Conservation (phyloP, 2,113 vertebrate species). For the Hydropotes inermis region DNA sequence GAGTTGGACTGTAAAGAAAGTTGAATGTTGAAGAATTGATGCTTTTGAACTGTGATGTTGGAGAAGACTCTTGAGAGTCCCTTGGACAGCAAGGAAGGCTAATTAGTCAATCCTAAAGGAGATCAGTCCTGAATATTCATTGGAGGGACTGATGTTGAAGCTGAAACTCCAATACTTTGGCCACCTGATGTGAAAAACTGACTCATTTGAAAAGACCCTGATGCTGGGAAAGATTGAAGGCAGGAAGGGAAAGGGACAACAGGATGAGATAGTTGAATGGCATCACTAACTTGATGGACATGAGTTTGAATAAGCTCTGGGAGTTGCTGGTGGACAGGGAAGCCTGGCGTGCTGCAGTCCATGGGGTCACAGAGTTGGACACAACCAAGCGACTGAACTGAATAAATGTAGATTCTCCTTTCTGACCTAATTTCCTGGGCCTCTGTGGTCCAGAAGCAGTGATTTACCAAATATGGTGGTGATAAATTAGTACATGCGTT, state of each 20-base stretch:
- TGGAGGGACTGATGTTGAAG: background rate
- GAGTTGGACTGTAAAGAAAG: background rate
- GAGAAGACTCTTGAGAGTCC: background rate
- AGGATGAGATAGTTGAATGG: background rate
- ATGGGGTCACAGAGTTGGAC: background rate
- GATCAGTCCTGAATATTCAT: background rate
- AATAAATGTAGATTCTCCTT: background rate
- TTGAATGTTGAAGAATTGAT: background rate
- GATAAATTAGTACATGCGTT: background rate
- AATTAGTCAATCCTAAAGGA: background rate
- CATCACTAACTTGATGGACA: background rate
- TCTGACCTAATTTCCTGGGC: background rate
- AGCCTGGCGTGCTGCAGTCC: background rate
- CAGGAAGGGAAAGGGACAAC: fast-evolving
- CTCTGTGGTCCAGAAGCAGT: background rate
- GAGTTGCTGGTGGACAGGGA: background rate
- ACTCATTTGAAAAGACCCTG: background rate
- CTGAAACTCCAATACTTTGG: background rate
- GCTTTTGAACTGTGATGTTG: background rate
- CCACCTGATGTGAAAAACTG: background rate
- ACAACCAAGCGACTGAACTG: background rate
- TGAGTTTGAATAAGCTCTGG: background rate
- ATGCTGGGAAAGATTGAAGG: background rate
- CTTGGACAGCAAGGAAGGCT: background rate
- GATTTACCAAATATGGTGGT: background rate